Conservation (phyloP, 2,888 invertebrate species). For the Teinopalpus imperialis region DNA sequence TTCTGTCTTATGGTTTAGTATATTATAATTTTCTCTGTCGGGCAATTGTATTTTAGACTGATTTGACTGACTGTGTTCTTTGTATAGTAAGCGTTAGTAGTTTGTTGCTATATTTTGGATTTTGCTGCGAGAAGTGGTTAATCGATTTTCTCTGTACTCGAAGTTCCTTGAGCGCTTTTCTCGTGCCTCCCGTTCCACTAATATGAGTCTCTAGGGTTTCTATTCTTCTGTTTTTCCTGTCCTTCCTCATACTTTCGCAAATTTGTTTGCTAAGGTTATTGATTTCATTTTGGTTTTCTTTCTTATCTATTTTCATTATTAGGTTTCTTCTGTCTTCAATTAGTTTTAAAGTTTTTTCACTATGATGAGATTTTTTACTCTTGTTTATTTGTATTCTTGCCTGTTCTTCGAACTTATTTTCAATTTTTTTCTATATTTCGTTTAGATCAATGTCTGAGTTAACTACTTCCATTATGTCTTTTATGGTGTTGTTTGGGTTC, state of each 20-base stretch:
- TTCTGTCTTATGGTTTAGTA: too few species aligned
- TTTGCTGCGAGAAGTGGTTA: too few species aligned
- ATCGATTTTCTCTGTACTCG: slow-evolving; percentile 23
- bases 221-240: slow-evolving; percentile 23
- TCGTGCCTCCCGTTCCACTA: too few species aligned
- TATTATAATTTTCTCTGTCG: neutral
- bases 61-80: too few species aligned
- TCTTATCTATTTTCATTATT: slow-evolving; percentile 5
- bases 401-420: slow-evolving; percentile 22
- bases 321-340: too few species aligned
- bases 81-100: slow-evolving; percentile 20
- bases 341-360: slow-evolving; percentile 24
- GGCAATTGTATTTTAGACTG: neutral
- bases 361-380: slow-evolving; percentile 15
- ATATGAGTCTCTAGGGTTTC: slow-evolving; percentile 27
- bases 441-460: slow-evolving; percentile 17
- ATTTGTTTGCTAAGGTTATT: slow-evolving; percentile 25
- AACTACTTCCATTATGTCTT: slow-evolving; percentile 22
- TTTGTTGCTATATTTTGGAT: too few species aligned
- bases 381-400: slow-evolving; percentile 9
- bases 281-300: slow-evolving; percentile 17
- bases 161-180: too few species aligned
- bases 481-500: slow-evolving; percentile 16
- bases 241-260: slow-evolving; percentile 26
- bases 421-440: slow-evolving; percentile 18